Percentiles rank a stretch among this genome's conserved stretches.
Conservation (phyloP, 2,888 invertebrate species). For the Myathropa florea region DNA sequence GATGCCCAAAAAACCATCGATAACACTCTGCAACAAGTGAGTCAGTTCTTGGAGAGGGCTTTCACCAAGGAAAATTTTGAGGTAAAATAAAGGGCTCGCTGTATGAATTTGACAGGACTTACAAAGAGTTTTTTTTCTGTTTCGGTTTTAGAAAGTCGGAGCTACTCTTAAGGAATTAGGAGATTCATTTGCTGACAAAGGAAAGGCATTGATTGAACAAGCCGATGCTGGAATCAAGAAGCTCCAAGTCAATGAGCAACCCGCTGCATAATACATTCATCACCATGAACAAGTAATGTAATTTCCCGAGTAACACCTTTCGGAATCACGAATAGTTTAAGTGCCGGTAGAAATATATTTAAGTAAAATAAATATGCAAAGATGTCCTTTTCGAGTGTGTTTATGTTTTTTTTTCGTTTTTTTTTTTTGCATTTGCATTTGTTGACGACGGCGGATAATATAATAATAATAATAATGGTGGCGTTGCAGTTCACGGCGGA, state of each 20-base stretch:
- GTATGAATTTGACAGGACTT: neutral
- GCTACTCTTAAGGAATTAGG: conserved; percentile 38
- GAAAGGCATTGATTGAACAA: conserved; percentile 39
- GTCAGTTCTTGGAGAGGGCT: conserved; percentile 31
- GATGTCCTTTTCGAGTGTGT: neutral
- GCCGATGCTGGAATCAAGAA: conserved; percentile 52
- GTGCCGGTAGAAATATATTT: conserved; percentile 32
- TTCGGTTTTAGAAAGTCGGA: conserved; percentile 54
- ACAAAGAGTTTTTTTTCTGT: neutral
- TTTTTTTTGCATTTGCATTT: neutral
- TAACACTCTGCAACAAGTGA: conserved; percentile 6
- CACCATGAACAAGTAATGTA: conserved; percentile 13
- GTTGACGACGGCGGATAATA: no score
- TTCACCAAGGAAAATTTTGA: conserved; percentile 48
- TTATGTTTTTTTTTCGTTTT: neutral
- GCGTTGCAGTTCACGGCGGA: no score
- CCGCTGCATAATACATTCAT: neutral
- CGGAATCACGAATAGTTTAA: conserved; percentile 19
- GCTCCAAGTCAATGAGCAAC: conserved; percentile 9
- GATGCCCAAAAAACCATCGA: conserved; percentile 32
- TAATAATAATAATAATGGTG: no score
- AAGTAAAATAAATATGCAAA: conserved; percentile 46
- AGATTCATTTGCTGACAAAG: conserved; percentile 28
- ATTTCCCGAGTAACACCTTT: conserved; percentile 7
- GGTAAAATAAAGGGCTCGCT: neutral